Evolutionary conservation across 2,888 invertebrate genomes (phyloP), one percentile per base, ranked within the genome.

Genomic region (Augochlorella aurata): DNA sequence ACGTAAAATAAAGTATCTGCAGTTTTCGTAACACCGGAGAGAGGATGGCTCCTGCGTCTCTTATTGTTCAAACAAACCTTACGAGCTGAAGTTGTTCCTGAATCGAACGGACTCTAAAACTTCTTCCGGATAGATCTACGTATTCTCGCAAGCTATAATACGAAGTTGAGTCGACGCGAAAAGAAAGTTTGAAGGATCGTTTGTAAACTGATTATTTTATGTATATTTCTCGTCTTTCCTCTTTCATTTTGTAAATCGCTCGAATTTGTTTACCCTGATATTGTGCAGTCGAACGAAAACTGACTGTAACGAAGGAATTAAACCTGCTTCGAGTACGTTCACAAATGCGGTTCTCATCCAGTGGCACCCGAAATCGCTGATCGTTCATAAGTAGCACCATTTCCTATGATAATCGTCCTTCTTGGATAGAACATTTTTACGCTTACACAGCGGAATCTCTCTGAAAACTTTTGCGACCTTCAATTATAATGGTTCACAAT

Each of bases 181-280:
- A 24, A 74, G 21, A 21, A 29, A 29, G 2, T 29, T 63, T 71
- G 61, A 58, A 63, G 74, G 49, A 47, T 66, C 49, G 58, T 52
- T 61, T 52, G 29, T 54, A 79, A 58, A 63, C 63, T 18, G 38
- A 63, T 38, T 38, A 63, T 18, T 7, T 38, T 0, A 66, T 21
- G 18, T 29, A n/a, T 12, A 24, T 67, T 16, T 47, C n/a, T 24
- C 70, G 61, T 52, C 66, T 38, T 71, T 16, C 12, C 38, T 7
- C 38, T n/a, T 78, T 78, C 47, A 54, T 47, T 58, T 58, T 54
- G 52, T 69, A 38, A 52, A 58, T 58, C 58, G 58, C 58, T 58
- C 38, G 54, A 70, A 65, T 38, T 61, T 68, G 52, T 80, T n/a
- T 80, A 81, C 81, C 81, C 81, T 81, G 81, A 75, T 79, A 71